A percentile compares a stretch with the other conserved stretches of the same genome.
phyloP scores from a whole-genome alignment of 2,797 vertebrate species.

The Trachurus trachurus region DNA sequence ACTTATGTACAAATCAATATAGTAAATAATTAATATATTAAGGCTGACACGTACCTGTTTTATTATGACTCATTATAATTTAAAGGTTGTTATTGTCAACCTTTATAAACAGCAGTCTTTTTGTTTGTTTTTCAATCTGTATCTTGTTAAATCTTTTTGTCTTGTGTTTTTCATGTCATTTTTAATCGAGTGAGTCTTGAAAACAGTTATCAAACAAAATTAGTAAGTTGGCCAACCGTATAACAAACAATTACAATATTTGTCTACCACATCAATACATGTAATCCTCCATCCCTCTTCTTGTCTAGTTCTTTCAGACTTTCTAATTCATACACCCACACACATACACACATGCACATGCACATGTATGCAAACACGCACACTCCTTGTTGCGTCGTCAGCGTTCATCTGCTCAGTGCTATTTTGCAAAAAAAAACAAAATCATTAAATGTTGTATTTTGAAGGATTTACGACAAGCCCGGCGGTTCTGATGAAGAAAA shows the following conservation, averaged over 20 bases:
- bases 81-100: too few species aligned
- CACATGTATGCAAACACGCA: neutral
- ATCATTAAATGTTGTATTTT: neutral
- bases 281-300: neutral
- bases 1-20: too few species aligned
- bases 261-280: neutral
- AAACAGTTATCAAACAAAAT: neutral
- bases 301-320: neutral
- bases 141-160: neutral
- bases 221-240: neutral
- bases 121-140: too few species aligned
- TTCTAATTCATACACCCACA: neutral
- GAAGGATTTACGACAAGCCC: neutral
- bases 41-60: too few species aligned
- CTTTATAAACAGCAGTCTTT: too few species aligned
- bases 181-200: neutral
- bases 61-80: too few species aligned
- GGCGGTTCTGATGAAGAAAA: neutral
- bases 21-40: too few species aligned
- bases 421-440: slow-evolving; percentile 28
- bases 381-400: neutral
- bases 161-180: neutral
- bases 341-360: neutral
- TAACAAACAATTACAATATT: neutral
- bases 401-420: neutral